A percentile compares a stretch with the other conserved stretches of the same genome.
phyloP scores from a whole-genome alignment of 1,140 invertebrate species.

The Elymnias hypermnestra region DNA sequence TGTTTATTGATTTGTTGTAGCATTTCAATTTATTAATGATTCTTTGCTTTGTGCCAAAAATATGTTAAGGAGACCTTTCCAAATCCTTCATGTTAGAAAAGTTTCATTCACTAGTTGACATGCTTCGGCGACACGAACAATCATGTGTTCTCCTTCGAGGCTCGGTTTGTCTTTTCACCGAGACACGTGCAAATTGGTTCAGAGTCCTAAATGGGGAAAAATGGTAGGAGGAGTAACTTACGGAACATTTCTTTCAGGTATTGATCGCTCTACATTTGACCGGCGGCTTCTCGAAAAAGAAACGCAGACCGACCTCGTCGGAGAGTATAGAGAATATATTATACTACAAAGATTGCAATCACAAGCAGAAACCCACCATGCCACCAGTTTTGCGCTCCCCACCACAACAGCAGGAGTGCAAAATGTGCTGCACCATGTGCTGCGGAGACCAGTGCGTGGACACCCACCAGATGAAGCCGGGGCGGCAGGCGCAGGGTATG shows the following conservation, averaged over 20 bases:
- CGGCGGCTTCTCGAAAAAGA: constrained; percentile 27
- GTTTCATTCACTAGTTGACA: too few relatives aligned
- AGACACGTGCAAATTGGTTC: too few relatives aligned
- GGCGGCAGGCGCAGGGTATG: constrained; percentile 1
- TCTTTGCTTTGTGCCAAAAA: too few relatives aligned
- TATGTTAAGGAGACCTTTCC: too few relatives aligned
- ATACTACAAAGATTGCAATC: constrained; percentile 58
- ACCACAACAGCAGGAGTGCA: constrained; percentile 26
- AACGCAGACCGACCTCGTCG: constrained; percentile 34
- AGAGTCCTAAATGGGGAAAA: too few relatives aligned
- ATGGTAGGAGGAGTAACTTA: too few relatives aligned
- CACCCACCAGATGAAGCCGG: constrained; percentile 16
- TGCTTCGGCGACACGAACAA: too few relatives aligned
- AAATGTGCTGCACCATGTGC: constrained; percentile 38
- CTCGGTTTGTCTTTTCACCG: too few relatives aligned
- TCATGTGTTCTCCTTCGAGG: too few relatives aligned
- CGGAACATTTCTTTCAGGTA: constrained; percentile 33
- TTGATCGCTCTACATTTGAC: constrained; percentile 30
- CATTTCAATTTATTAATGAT: too few relatives aligned
- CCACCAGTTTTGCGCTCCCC: constrained; percentile 7
- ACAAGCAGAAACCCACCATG: constrained; percentile 25
- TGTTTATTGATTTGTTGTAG: too few relatives aligned
- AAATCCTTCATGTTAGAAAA: too few relatives aligned
- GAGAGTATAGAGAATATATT: constrained; percentile 61
- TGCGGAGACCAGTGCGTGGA: constrained; percentile 47